These are phyloP conservation scores for Aphidoletes aphidimyza DNA, from an alignment of 2,888 invertebrate genomes.

Conservation along the genomic window DNA sequence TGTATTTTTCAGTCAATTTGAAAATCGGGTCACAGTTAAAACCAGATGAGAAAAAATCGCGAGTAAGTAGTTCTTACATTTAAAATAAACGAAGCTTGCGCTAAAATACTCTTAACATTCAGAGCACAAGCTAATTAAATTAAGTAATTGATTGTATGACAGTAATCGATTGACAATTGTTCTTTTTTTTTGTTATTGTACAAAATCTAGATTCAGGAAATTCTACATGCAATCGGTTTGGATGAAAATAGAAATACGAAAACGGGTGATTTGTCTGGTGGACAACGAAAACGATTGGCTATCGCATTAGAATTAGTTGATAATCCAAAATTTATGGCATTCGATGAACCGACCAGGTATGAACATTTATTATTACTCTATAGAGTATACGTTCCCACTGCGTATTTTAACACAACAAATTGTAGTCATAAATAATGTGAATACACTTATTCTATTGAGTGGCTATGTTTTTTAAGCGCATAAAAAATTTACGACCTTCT, in stretches of 20 bases:
- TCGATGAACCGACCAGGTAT: constrained; percentile 94
- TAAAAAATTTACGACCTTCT: too few species aligned
- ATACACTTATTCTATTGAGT: too few species aligned
- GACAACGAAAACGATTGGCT: constrained; percentile 88
- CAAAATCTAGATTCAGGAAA: constrained; percentile 85
- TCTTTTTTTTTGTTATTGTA: constrained; percentile 59
- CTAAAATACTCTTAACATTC: neutral
- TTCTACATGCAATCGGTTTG: constrained; percentile 81
- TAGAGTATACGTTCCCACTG: too few species aligned
- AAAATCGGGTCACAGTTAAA: constrained; percentile 79
- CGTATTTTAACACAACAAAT: too few species aligned
- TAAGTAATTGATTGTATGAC: neutral
- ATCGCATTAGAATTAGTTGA: constrained; percentile 91
- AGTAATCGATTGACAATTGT: neutral
- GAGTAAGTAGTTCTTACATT: constrained; percentile 71
- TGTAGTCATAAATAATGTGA: too few species aligned
- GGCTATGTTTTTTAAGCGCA: too few species aligned
- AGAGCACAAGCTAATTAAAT: neutral
- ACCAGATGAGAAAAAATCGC: constrained; percentile 71
- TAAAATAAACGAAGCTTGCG: neutral
- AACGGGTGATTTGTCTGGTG: constrained; percentile 82
- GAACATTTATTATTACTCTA: too few species aligned
- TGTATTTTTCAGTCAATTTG: constrained; percentile 86
- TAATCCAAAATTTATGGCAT: constrained; percentile 91
- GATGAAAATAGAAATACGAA: constrained; percentile 74